Base-by-base conservation (phyloP, 1,140 invertebrate species). In the Telenomus remus region DNA sequence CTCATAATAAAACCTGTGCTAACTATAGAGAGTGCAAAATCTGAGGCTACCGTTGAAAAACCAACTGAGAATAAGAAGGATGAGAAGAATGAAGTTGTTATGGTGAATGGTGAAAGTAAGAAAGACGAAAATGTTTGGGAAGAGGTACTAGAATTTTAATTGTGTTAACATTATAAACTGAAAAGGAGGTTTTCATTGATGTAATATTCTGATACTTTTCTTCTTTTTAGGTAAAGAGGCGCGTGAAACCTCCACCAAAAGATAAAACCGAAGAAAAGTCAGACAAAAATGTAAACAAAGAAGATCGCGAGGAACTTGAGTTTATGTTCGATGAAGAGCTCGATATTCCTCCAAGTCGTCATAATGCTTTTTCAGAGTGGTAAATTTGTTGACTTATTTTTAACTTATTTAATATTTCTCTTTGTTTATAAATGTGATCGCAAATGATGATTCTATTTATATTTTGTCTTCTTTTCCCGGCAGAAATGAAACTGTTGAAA, bases 281-380 rank as follows among this genome's bases (percentile, higher is more conserved):
- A 11, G 81, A 90, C 85, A 86, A 84, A 37, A 84, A 80, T 50
- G 82, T 76, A 64, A 87, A 83, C 64, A 88, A 86, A 69, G 88
- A 90, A 78, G 91, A 93, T 84, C 91, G 93, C 65, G 96, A 97
- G 86, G 97, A 98, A 84, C 87, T 98, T 60, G 95, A 98, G 85
- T 99, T 99, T 89, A 94, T 97, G 89, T 97, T 99, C 89, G 97
- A 99, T 84, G 97, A 98, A 88, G 97, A 99, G 85, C 88, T 98
- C 37, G 94, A 96, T 72, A 90, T 92, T 61, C 89, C 91, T 60
- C 91, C 93, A 14, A 90, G 91, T 81, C 91, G 94, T 70, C 91
- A 94, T 57, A 96, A 97, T 89, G 94, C 93, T 47, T 97, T 97
- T 82, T 94, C 93, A 12, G 91, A 92, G 82, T 91, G 90, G 91